Evolutionary conservation across 2,797 vertebrate species (phyloP).

Genomic region (Spatula versicolor): DNA sequence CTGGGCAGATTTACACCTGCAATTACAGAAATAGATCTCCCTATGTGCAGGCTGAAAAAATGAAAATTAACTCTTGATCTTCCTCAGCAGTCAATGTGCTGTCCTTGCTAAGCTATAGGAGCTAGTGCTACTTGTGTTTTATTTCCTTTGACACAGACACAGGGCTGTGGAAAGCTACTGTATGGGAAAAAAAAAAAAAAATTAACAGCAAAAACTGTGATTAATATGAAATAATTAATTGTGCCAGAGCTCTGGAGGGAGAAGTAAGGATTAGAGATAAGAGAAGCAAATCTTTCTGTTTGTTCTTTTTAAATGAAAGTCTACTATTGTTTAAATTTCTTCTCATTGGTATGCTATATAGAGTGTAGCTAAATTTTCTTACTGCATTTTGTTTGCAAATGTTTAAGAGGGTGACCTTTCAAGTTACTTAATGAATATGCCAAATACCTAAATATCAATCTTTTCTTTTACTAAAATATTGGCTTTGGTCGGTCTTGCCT

Average conservation of each 20-base stretch:
- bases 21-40: neutral
- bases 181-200: neutral
- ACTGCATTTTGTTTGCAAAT: neutral
- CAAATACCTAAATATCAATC: constrained; percentile 32
- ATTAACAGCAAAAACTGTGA: constrained; percentile 18
- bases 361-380: neutral
- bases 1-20: constrained; percentile 17
- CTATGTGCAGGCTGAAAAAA: neutral
- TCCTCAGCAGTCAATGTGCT: neutral
- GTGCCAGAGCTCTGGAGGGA: constrained; percentile 47
- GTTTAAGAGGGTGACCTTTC: constrained; percentile 60
- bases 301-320: constrained; percentile 64
- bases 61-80: neutral
- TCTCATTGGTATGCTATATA: constrained; percentile 33
- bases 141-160: neutral
- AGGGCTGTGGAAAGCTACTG: constrained; percentile 23
- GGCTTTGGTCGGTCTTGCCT: neutral
- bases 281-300: constrained; percentile 60
- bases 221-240: constrained; percentile 69
- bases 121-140: neutral
- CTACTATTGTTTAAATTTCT: constrained; percentile 42
- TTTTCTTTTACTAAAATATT: neutral
- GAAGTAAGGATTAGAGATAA: constrained; percentile 36
- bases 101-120: neutral
- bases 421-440: constrained; percentile 43